phyloP scores from a whole-genome alignment of 37 sponge, comb jelly and placozoan genomes.

The Spongilla lacustris region DNA sequence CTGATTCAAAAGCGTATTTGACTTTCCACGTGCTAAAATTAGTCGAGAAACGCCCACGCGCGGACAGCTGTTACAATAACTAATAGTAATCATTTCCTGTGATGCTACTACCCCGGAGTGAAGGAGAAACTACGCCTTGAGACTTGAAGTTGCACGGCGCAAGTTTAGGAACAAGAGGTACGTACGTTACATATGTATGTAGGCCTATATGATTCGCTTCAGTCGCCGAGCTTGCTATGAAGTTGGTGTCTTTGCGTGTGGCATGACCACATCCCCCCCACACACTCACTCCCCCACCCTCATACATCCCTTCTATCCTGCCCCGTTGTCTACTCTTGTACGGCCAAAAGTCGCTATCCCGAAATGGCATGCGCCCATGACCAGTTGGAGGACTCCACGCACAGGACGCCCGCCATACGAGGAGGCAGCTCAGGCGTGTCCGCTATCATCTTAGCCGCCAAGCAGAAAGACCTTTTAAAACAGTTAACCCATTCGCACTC shows the following conservation, averaged over 20 bases:
- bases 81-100: not conserved
- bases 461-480: not conserved
- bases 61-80: not conserved
- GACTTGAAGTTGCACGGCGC: not conserved
- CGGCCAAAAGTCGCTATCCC: not conserved
- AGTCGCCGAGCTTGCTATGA: not conserved
- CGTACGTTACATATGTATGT: not conserved
- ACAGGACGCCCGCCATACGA: not conserved
- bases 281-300: not conserved
- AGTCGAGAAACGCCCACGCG: not conserved
- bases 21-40: not conserved
- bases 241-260: not conserved
- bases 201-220: not conserved
- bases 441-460: not conserved
- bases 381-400: not conserved
- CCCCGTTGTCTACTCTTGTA: not conserved
- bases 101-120: not conserved
- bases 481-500: not conserved
- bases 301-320: not conserved
- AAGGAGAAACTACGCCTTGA: not conserved
- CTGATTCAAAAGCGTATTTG: not conserved
- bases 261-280: not conserved
- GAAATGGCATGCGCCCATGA: not conserved
- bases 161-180: not conserved
- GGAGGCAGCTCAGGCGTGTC: not conserved